Evolutionary conservation across 53 echinoderm and acorn worm species (phyloP).

Genomic region (Mesocentrotus franciscanus): DNA sequence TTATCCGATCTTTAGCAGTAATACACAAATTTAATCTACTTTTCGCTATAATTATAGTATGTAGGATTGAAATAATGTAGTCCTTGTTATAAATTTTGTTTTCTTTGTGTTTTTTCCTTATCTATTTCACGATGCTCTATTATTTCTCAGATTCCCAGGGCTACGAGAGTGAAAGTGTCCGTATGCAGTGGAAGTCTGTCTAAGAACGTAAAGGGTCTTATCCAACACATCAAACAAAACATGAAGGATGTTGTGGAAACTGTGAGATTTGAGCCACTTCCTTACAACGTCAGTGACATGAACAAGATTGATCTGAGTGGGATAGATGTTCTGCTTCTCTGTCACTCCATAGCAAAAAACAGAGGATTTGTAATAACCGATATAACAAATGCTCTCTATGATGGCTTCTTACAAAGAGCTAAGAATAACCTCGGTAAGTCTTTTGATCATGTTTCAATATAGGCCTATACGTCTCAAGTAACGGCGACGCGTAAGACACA

Average conservation of each 20-base stretch:
- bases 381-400: constrained; percentile 15
- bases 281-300: constrained; percentile 24
- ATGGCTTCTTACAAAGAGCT: not conserved
- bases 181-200: not conserved
- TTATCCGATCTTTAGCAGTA: too few relatives aligned
- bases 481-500: too few relatives aligned
- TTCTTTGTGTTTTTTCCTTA: too few relatives aligned
- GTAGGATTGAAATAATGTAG: too few relatives aligned
- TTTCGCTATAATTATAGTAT: too few relatives aligned
- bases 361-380: constrained; percentile 12
- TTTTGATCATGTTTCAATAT: not conserved
- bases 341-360: constrained; percentile 40
- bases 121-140: not conserved
- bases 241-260: not conserved
- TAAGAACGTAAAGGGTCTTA: not conserved
- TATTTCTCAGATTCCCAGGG: not conserved
- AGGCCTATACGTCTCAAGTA: too few relatives aligned
- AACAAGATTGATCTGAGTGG: not conserved
- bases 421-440: not conserved
- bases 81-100: too few relatives aligned
- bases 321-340: constrained; percentile 25
- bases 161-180: not conserved
- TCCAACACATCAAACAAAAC: not conserved
- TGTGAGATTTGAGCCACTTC: not conserved
- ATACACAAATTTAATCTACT: too few relatives aligned